Conservation (phyloP, 1,140 invertebrate species). For the Calycopis cecrops region DNA sequence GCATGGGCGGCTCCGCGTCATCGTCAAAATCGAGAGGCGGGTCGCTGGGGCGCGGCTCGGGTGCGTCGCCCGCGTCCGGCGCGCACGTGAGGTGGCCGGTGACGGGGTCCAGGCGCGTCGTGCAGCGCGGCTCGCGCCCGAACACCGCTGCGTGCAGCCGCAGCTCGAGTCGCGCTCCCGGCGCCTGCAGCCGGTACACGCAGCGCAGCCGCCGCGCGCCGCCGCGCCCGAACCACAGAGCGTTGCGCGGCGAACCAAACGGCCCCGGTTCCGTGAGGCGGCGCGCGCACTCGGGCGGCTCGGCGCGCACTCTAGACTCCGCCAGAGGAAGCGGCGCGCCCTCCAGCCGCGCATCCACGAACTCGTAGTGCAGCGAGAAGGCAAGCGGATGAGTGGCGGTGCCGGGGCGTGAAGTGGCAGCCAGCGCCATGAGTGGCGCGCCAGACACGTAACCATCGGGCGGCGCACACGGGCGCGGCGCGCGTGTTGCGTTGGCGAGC, state of each 20-base stretch:
- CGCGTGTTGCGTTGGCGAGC: slow-evolving; percentile 82
- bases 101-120: slow-evolving; percentile 82
- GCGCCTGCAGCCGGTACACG: slow-evolving; percentile 83
- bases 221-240: slow-evolving; percentile 85
- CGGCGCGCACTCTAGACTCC: slow-evolving; percentile 38
- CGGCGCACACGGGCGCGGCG: slow-evolving; percentile 83
- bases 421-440: slow-evolving; percentile 60
- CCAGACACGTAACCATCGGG: slow-evolving; percentile 88
- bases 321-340: slow-evolving; percentile 45
- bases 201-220: slow-evolving; percentile 84
- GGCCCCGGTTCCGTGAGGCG: slow-evolving; percentile 75
- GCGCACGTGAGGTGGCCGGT: slow-evolving; percentile 75
- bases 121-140: slow-evolving; percentile 72
- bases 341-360: slow-evolving; percentile 85
- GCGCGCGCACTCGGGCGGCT: slow-evolving; percentile 47
- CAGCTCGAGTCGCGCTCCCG: slow-evolving; percentile 78
- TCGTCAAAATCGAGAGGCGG: slow-evolving; percentile 39
- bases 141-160: slow-evolving; percentile 52
- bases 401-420: slow-evolving; percentile 75
- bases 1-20: slow-evolving; percentile 43
- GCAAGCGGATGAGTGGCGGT: slow-evolving; percentile 81
- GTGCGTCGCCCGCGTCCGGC: slow-evolving; percentile 35
- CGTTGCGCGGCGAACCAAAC: slow-evolving; percentile 81
- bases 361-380: slow-evolving; percentile 86
- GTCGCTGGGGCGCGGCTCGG: slow-evolving; percentile 30